Evolutionary conservation across 2,888 invertebrate species (phyloP), one percentile per base, ranked within the genome.

Genomic region (Andrena bucephala): DNA sequence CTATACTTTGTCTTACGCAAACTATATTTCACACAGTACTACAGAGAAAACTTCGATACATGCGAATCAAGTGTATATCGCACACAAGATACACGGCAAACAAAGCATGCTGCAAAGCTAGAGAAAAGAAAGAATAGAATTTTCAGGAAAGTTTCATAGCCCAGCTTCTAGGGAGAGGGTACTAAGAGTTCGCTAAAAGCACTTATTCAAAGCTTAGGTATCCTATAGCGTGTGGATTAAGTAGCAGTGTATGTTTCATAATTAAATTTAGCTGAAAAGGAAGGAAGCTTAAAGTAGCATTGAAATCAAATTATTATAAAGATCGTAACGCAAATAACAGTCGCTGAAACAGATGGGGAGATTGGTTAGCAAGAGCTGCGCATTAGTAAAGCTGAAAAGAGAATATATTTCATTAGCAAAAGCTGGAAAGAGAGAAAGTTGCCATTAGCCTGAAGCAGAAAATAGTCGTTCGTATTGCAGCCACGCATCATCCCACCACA

Each of bases 161-260:
- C 82, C 83, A 83, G 83, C 82, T 83, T 83, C 82, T 70, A 82
- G 13, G 27, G 50, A 72, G 36, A 68, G 63, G 27, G 16, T 63
- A 36, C 13, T 16, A 24, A 76, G 13, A 52, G 24, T 75, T 31
- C 16, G 6, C 16, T 31, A 24, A 72, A 74, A 62, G 42, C 8
- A 2, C 4, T 50, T 50, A 42, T 29, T 10, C 24, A 65, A 74
- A 36, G 27, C 5, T 36, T 48, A 31, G 10, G 10, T 57, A 24
- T 24, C 0, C 24, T 20, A 20, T 63, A 16, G 10, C 24, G 33
- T 36, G 57, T 29, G 13, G 60, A 62, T 16, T 13, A 24, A 60
- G 8, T 2, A 3, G n/a, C 3, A 13, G 52, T 48, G 27, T 63
- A 4, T 27, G 29, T 27, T 10, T 36, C 2, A 48, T n/a, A n/a